A percentile compares a stretch with the other conserved stretches of the same genome.
These are phyloP conservation scores for Perognathus longimembris DNA, from an alignment of 2,113 vertebrate species.

Conservation along the genomic window DNA sequence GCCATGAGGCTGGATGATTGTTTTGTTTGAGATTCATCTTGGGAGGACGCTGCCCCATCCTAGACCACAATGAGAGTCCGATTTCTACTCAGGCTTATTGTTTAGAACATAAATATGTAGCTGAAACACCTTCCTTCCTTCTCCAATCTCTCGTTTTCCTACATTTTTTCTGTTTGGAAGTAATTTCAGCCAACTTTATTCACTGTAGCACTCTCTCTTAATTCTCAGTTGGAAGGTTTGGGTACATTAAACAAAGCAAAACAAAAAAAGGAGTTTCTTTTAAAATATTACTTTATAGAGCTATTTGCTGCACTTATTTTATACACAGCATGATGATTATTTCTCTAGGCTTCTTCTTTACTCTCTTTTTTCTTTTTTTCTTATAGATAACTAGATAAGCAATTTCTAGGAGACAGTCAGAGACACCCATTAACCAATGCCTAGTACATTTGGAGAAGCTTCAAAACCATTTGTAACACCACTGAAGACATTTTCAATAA, in stretches of 20 bases:
- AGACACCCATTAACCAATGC: constrained; percentile 60
- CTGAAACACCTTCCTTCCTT: neutral
- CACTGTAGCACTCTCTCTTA: constrained; percentile 51
- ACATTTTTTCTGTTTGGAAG: constrained; percentile 8
- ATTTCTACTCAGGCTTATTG: neutral
- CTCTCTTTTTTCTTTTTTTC: constrained; percentile 51
- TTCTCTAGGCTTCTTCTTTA: neutral
- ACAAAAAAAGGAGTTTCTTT: constrained; percentile 21
- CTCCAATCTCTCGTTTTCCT: neutral
- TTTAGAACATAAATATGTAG: neutral
- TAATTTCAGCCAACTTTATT: constrained; percentile 58
- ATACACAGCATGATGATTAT: constrained; percentile 59
- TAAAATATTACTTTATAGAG: constrained; percentile 67
- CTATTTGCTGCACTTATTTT: constrained; percentile 72
- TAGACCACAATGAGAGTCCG: neutral
- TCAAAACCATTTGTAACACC: constrained; percentile 64
- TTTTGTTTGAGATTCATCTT: neutral
- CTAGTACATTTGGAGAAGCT: constrained; percentile 1
- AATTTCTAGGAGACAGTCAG: constrained; percentile 66
- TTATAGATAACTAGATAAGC: constrained; percentile 66
- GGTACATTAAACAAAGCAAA: constrained; percentile 68
- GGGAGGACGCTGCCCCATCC: neutral
- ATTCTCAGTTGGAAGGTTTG: constrained; percentile 64
- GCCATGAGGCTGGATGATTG: neutral
- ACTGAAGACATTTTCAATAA: constrained; percentile 74